A percentile compares a stretch with the other conserved stretches of the same genome.
These are phyloP conservation scores for Formicarius rufipectus DNA, from an alignment of 2,113 vertebrate genomes.

Conservation along the genomic window DNA sequence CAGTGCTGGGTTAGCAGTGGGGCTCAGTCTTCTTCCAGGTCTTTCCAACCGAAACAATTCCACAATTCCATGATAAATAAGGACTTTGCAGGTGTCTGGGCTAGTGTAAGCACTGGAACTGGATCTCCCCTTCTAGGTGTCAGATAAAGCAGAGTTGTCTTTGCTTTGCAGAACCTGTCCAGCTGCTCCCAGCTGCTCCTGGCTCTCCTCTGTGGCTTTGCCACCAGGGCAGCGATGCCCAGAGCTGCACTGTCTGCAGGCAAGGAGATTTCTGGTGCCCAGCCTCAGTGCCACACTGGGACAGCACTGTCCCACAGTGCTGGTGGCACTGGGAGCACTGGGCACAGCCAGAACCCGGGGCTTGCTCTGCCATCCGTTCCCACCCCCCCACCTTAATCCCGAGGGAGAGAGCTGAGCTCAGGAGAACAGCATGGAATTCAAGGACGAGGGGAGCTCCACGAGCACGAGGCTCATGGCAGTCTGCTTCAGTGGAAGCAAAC, in stretches of 20 bases:
- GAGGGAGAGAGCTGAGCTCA: neutral
- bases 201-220: fast-evolving
- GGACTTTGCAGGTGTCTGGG: neutral
- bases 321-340: neutral
- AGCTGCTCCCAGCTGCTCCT: neutral
- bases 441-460: neutral
- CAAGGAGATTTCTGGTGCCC: neutral
- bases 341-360: no score
- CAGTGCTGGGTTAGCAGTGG: neutral
- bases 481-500: neutral
- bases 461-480: fast-evolving
- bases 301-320: fast-evolving
- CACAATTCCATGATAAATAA: fast-evolving
- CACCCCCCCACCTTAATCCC: fast-evolving
- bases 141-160: neutral
- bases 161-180: fast-evolving
- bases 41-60: fast-evolving
- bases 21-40: neutral
- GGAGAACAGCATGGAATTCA: neutral
- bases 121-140: neutral
- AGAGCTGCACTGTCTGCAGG: neutral
- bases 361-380: fast-evolving
- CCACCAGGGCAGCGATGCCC: fast-evolving
- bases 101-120: fast-evolving
- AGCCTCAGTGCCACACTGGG: neutral